Base-by-base conservation (phyloP, 1,140 invertebrate genomes). In the Pissodes strobi region DNA sequence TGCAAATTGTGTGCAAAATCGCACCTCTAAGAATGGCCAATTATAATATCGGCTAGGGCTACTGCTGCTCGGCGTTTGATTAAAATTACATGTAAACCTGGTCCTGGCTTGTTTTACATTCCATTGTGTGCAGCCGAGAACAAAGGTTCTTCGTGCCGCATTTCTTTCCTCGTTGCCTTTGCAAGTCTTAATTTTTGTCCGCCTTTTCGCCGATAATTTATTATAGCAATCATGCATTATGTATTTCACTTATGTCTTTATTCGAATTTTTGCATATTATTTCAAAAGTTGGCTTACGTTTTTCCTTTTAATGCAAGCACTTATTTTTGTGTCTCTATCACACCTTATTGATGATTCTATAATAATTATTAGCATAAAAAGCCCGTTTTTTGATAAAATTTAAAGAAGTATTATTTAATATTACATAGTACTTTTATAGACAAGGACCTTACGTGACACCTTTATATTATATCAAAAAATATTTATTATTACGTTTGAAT, bases 1-100 rank as follows among this genome's bases (percentile, higher is more conserved):
- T 74, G 72, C 73, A 74, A 76, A 74, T 76, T 74, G 74, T 74
- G 74, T 76, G 74, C 74, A 76, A 74, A 76, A 74, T 74, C 73
- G 69, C 69, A 72, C 69, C 66, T 72, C 66, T 63, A 64, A 68
- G 62, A 75, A 71, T 68, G 65, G 70, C 71, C 72, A 74, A 76
- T 76, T 76, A 76, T 70, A 74, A 74, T 74, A 76, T 74, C 71
- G 73, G 68, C 64, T 72, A 52, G 63, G 70, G 71, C 71, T 73
- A 72, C 74, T 72, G 73, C 69, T 64, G 66, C 66, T 67, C 65
- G 71, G 67, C 59, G 60, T 74, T 74, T 76, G 72, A 74, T 74
- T 75, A 75, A 75, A 75, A 74, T 74, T 74, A 72, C 72, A 75
- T 75, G 74, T 75, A 75, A 75, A 75, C 72, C 70, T 58, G 69